Evolutionary conservation across 2,888 invertebrate species (phyloP).

Genomic region (Agrochola lota): DNA sequence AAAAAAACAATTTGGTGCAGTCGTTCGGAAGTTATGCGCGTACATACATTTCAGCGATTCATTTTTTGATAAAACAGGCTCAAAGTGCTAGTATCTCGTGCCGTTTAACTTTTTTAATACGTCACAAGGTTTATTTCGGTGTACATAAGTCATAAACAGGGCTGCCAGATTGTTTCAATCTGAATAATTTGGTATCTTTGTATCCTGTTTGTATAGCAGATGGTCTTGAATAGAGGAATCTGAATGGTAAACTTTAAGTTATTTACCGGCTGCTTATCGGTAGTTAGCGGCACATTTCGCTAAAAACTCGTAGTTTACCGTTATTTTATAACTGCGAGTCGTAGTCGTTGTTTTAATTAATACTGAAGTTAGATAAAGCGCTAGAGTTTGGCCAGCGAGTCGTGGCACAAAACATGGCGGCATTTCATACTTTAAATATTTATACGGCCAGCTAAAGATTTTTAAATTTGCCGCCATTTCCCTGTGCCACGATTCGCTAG

Average conservation of each 20-base stretch:
- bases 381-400: too few relatives aligned
- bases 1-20: too few relatives aligned
- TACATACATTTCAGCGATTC: too few relatives aligned
- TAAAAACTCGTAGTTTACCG: neutral
- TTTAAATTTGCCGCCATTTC: too few relatives aligned
- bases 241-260: neutral
- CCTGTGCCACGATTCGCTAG: too few relatives aligned
- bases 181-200: neutral
- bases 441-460: too few relatives aligned
- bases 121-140: neutral
- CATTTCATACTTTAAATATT: too few relatives aligned
- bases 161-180: neutral
- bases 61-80: neutral
- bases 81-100: slow-evolving; percentile 6
- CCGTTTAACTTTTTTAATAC: neutral
- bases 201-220: neutral
- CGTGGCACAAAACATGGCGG: too few relatives aligned
- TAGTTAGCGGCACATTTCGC: neutral
- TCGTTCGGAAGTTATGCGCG: too few relatives aligned
- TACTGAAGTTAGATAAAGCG: too few relatives aligned
- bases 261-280: neutral
- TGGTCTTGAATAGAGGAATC: neutral
- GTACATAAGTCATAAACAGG: neutral
- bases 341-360: too few relatives aligned
- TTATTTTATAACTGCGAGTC: too few relatives aligned